phyloP scores from a whole-genome alignment of 2,888 invertebrate genomes.

The Aphidoletes aphidimyza region DNA sequence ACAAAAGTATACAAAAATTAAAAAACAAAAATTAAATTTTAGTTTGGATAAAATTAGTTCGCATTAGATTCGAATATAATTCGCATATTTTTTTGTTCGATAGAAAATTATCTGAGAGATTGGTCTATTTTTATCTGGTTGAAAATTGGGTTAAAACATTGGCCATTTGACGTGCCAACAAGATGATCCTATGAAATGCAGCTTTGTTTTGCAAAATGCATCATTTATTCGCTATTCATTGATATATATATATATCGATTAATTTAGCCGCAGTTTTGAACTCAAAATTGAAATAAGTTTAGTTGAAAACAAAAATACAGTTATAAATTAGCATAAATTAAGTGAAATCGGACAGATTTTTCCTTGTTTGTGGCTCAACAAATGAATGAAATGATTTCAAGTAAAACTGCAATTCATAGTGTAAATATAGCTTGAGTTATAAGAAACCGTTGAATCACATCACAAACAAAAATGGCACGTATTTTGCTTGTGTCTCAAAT shows the following conservation, averaged over 20 bases:
- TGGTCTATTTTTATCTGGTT: slow-evolving; percentile 6
- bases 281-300: too few relatives aligned
- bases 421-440: slow-evolving; percentile 6
- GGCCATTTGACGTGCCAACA: neutral
- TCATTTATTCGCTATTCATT: too few relatives aligned
- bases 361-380: too few relatives aligned
- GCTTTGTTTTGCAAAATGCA: slow-evolving; percentile 14
- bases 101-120: neutral
- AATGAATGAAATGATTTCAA: too few relatives aligned
- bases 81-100: slow-evolving; percentile 24
- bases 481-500: neutral
- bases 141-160: too few relatives aligned
- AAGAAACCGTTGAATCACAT: neutral
- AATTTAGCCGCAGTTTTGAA: neutral
- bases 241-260: neutral
- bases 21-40: neutral
- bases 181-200: neutral
- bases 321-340: neutral
- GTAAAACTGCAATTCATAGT: neutral
- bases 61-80: slow-evolving; percentile 16
- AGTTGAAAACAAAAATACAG: too few relatives aligned
- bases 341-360: too few relatives aligned
- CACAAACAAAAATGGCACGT: neutral
- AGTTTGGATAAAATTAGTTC: neutral
- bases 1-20: neutral